These are phyloP conservation scores for Austrolebias charrua DNA, from an alignment of 2,797 vertebrate genomes.

Conservation along the genomic window DNA sequence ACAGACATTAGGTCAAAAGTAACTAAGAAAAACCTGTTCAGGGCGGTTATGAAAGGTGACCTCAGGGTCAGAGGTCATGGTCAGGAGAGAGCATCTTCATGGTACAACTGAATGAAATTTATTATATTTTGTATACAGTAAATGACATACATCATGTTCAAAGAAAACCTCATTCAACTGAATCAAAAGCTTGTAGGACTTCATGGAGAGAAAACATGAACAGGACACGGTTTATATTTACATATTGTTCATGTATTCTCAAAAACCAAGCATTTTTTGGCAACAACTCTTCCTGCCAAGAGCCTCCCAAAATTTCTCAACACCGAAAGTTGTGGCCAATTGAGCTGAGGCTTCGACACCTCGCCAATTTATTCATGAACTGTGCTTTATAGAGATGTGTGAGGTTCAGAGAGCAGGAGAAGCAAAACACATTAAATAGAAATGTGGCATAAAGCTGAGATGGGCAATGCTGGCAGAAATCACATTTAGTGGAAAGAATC, in stretches of 20 bases:
- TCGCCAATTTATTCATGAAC: slow-evolving; percentile 43
- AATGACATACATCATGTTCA: too few relatives aligned
- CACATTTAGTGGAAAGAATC: slow-evolving; percentile 49
- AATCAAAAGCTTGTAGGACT: too few relatives aligned
- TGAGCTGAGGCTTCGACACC: slow-evolving; percentile 17
- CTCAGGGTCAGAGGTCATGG: too few relatives aligned
- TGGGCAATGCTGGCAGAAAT: slow-evolving; percentile 45
- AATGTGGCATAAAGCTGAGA: slow-evolving; percentile 49
- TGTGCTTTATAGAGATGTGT: slow-evolving; percentile 48
- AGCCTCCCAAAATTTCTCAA: neutral
- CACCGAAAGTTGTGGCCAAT: neutral
- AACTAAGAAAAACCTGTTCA: too few relatives aligned
- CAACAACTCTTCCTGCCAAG: neutral
- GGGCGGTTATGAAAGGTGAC: too few relatives aligned
- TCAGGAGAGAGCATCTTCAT: too few relatives aligned
- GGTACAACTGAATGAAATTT: too few relatives aligned
- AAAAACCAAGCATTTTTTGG: neutral
- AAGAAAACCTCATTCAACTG: too few relatives aligned
- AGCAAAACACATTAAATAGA: slow-evolving; percentile 50
- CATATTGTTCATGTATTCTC: neutral
- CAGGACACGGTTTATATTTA: too few relatives aligned
- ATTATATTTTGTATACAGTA: too few relatives aligned
- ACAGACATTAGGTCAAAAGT: too few relatives aligned
- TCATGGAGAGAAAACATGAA: too few relatives aligned
- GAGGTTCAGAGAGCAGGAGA: slow-evolving; percentile 25